Evolutionary conservation across 2,888 invertebrate genomes (phyloP).

Genomic region (Artemia sp.): DNA sequence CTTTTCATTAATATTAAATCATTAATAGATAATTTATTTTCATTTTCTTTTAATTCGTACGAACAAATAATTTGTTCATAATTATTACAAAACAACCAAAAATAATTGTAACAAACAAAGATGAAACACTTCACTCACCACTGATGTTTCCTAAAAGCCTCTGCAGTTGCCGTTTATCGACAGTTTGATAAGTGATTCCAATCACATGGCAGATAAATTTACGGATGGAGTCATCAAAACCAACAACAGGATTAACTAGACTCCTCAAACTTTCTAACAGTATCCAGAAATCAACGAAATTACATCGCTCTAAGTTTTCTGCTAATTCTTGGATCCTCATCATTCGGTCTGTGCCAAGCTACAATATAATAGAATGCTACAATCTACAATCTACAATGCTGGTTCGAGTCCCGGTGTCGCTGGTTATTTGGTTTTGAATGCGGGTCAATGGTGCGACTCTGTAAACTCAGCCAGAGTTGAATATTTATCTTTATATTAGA

Average conservation of each 20-base stretch:
- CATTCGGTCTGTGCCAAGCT: conserved; percentile 69
- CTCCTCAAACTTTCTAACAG: conserved; percentile 33
- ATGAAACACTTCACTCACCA: conserved; percentile 38
- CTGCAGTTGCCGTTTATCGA: conserved; percentile 59
- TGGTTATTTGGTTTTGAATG: too few species aligned
- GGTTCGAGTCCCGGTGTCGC: conserved; percentile 15
- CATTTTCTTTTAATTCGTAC: too few species aligned
- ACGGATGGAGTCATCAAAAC: conserved; percentile 84
- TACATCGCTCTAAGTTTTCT: conserved; percentile 77
- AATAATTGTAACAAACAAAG: too few species aligned
- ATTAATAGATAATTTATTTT: too few species aligned
- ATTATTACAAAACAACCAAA: too few species aligned
- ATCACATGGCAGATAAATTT: conserved; percentile 95
- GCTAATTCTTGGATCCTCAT: conserved; percentile 72
- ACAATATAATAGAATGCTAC: conserved; percentile 32
- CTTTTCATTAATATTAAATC: too few species aligned
- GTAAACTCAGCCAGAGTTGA: neutral
- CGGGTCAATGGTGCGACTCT: too few species aligned
- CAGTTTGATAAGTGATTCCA: conserved; percentile 88
- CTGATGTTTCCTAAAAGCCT: conserved; percentile 75
- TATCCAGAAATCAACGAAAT: conserved; percentile 77
- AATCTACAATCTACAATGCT: too few species aligned
- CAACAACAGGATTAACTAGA: conserved; percentile 56
- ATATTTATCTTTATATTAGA: too few species aligned
- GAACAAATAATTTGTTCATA: too few species aligned